phyloP scores from a whole-genome alignment of 2,888 invertebrate genomes.

The Candidula unifasciata region DNA sequence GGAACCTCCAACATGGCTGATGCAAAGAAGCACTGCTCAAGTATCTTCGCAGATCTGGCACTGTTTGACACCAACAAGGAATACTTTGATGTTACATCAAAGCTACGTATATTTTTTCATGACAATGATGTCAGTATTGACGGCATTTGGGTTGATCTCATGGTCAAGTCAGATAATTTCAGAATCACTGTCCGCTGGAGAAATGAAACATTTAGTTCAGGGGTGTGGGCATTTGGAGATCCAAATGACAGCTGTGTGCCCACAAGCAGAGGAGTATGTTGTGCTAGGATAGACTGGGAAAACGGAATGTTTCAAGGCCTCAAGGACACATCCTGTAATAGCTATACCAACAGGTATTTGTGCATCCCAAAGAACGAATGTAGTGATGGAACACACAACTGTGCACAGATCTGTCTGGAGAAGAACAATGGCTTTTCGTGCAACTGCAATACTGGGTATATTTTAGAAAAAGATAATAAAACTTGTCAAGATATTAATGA shows the following conservation, averaged over 20 bases:
- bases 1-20: neutral
- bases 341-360: neutral
- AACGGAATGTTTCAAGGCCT: neutral
- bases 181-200: neutral
- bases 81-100: neutral
- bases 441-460: neutral
- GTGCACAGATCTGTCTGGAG: slow-evolving; percentile 13
- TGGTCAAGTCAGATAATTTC: neutral
- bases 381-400: neutral
- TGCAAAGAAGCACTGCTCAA: slow-evolving; percentile 7
- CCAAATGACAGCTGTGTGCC: neutral
- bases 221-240: neutral
- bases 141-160: slow-evolving; percentile 22
- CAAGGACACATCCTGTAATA: neutral
- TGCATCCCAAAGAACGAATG: neutral
- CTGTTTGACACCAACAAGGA: slow-evolving; percentile 23
- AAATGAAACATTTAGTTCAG: neutral
- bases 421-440: neutral
- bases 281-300: slow-evolving; percentile 16
- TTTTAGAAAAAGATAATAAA: neutral
- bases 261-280: neutral
- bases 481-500: neutral
- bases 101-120: neutral
- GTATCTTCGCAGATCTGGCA: neutral
- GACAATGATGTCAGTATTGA: neutral